phyloP scores from a whole-genome alignment of 2,797 vertebrate species.

The Fistularia commersonii region DNA sequence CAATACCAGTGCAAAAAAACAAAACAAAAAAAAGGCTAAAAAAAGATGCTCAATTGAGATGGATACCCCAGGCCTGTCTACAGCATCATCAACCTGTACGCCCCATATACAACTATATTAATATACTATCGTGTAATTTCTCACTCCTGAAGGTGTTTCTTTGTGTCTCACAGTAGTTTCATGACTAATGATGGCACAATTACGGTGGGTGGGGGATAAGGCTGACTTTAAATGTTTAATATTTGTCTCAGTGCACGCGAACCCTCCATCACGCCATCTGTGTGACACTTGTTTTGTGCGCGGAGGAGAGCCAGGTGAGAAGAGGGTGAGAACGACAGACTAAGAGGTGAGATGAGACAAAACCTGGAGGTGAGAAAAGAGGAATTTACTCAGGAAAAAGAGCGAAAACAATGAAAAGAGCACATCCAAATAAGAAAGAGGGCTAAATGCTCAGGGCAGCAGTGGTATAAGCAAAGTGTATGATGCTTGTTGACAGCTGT shows the following conservation, averaged over 20 bases:
- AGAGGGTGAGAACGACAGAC: constrained; percentile 3
- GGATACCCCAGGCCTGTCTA: too few species aligned
- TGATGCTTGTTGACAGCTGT: constrained; percentile 67
- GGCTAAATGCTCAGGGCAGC: constrained; percentile 31
- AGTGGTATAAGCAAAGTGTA: constrained; percentile 39
- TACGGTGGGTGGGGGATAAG: not conserved
- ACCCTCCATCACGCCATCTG: constrained; percentile 42
- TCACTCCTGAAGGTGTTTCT: constrained; percentile 22
- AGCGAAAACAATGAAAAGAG: constrained; percentile 31
- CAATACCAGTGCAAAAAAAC: too few species aligned
- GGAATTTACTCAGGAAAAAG: constrained; percentile 15
- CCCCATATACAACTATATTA: constrained; percentile 4
- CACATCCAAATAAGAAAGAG: constrained; percentile 31
- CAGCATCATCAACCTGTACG: too few species aligned
- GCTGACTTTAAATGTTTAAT: constrained; percentile 57
- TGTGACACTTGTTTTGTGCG: constrained; percentile 24
- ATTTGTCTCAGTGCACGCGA: constrained; percentile 35
- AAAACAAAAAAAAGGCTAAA: too few species aligned
- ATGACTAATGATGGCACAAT: constrained; percentile 30
- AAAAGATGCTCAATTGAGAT: too few species aligned
- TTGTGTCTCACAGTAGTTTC: constrained; percentile 28
- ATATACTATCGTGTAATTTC: constrained; percentile 14
- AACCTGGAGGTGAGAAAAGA: constrained; percentile 36
- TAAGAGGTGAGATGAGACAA: not conserved
- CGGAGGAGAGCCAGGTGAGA: not conserved